Conservation (phyloP, 2,888 invertebrate genomes). For the Melanostoma mellinum region DNA sequence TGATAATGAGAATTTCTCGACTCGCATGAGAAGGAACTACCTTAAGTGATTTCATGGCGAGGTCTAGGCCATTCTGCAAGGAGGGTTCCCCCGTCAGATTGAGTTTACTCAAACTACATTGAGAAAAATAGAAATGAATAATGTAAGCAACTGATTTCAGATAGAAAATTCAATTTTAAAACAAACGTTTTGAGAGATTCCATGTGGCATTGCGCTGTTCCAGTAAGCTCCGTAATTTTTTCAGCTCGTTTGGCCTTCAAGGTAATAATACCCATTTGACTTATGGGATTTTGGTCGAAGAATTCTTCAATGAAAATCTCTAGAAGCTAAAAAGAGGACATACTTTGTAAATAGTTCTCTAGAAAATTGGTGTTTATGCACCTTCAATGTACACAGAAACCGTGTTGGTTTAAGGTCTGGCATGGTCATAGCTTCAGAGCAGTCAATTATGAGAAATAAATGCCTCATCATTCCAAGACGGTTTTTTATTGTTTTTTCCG, state of each 20-base stretch:
- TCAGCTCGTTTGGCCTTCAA: constrained; percentile 97
- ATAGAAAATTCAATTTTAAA: neutral
- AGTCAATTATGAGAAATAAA: constrained; percentile 94
- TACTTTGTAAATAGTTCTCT: neutral
- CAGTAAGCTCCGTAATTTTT: constrained; percentile 94
- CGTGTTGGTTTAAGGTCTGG: constrained; percentile 98
- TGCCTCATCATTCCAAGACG: constrained; percentile 99
- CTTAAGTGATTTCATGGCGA: constrained; percentile 92
- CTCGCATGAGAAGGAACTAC: constrained; percentile 97
- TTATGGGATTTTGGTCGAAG: constrained; percentile 99
- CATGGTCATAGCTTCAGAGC: constrained; percentile 96
- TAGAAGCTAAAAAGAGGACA: constrained; percentile 86
- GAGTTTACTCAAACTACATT: constrained; percentile 84
- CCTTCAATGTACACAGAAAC: constrained; percentile 93
- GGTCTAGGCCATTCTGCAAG: constrained; percentile 95
- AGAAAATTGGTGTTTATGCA: constrained; percentile 79
- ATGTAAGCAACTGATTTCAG: neutral
- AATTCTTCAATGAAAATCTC: constrained; percentile 97
- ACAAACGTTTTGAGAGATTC: constrained; percentile 85
- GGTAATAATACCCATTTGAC: constrained; percentile 95
- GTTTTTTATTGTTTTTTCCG: constrained; percentile 87
- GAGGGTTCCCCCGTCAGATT: constrained; percentile 95
- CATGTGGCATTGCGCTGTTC: constrained; percentile 91
- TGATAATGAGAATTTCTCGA: constrained; percentile 94
- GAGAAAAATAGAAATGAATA: neutral